Conservation (phyloP, 2,888 invertebrate genomes). For the Molorchus minor region DNA sequence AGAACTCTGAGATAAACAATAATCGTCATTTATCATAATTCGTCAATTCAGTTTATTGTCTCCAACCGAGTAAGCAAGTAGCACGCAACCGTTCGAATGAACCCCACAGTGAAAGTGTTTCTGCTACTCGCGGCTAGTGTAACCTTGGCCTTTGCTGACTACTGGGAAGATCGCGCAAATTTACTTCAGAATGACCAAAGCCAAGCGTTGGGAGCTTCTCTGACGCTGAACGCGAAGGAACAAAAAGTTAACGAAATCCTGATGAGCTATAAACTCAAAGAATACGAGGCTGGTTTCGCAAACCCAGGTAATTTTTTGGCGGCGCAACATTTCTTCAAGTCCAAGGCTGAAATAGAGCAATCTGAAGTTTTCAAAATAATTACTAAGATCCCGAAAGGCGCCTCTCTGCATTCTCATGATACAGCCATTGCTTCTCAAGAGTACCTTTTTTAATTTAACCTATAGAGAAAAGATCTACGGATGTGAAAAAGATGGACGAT, state of each 20-base stretch:
- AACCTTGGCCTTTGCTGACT: conserved; percentile 31
- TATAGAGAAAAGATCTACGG: conserved; percentile 68
- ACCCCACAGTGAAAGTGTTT: conserved; percentile 5
- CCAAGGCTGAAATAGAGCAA: conserved; percentile 67
- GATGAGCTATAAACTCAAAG: conserved; percentile 52
- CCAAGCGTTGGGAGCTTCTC: conserved; percentile 39
- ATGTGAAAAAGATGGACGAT: conserved; percentile 45
- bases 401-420: conserved; percentile 74
- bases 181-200: conserved; percentile 40
- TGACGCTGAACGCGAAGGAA: conserved; percentile 57
- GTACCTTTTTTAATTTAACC: conserved; percentile 70
- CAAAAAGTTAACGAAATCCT: conserved; percentile 50
- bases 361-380: conserved; percentile 75
- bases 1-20: neutral
- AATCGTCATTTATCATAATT: neutral
- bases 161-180: conserved; percentile 43
- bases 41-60: conserved; percentile 16
- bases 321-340: conserved; percentile 72
- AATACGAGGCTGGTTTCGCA: conserved; percentile 51
- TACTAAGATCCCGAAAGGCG: conserved; percentile 78
- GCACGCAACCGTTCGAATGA: conserved; percentile 2
- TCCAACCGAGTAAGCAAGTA: conserved; percentile 1
- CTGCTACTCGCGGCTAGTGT: neutral
- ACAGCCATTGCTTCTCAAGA: conserved; percentile 70
- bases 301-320: conserved; percentile 66